phyloP scores from a whole-genome alignment of 2,888 invertebrate species.

The Lypha dubia region DNA sequence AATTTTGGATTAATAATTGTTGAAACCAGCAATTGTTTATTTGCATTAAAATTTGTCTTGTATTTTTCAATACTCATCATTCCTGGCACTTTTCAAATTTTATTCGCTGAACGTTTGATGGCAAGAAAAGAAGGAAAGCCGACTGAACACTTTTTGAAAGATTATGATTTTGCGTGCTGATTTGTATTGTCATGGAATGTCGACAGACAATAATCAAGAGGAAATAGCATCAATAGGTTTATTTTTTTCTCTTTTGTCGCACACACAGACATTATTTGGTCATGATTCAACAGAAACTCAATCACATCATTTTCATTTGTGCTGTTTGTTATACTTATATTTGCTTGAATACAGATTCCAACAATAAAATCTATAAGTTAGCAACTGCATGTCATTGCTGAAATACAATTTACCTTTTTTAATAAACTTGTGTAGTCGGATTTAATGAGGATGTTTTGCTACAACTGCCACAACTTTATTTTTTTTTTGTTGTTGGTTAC shows the following conservation, averaged over 20 bases:
- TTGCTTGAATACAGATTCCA: neutral
- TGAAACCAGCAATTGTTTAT: too few relatives aligned
- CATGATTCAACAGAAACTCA: conserved; percentile 29
- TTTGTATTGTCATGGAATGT: neutral
- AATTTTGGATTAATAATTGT: too few relatives aligned
- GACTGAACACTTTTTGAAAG: neutral
- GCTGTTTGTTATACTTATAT: too few relatives aligned
- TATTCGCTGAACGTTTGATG: conserved; percentile 11
- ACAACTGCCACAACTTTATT: neutral
- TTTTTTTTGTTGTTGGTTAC: neutral
- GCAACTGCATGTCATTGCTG: conserved; percentile 23
- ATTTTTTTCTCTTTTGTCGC: neutral
- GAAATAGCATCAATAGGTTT: conserved; percentile 35
- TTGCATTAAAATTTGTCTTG: too few relatives aligned
- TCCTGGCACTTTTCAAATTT: neutral
- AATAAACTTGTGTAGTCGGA: neutral
- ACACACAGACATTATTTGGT: conserved; percentile 20
- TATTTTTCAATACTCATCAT: neutral
- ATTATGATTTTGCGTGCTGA: conserved; percentile 23
- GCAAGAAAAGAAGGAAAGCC: neutral
- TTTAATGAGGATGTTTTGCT: conserved; percentile 6
- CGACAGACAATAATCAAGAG: conserved; percentile 8
- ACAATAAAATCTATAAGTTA: too few relatives aligned
- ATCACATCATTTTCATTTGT: conserved; percentile 20
- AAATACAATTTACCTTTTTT: conserved; percentile 5